phyloP scores from a whole-genome alignment of 2,113 vertebrate species.

The Cyprinodon variegatus region DNA sequence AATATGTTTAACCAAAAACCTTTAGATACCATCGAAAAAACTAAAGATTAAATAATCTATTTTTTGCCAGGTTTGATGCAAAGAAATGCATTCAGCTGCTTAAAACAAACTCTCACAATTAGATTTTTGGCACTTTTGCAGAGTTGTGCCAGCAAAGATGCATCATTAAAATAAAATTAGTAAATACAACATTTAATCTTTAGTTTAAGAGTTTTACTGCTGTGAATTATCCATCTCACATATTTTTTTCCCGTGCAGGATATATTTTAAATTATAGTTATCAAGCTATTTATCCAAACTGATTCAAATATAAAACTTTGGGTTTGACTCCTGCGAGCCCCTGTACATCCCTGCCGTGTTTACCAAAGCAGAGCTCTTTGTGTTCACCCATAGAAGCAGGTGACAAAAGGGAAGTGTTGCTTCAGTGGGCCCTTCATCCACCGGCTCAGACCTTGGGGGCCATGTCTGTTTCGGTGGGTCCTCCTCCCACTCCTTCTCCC shows the following conservation, averaged over 20 bases:
- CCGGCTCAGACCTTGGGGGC: slow-evolving; percentile 34
- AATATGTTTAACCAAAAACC: background rate
- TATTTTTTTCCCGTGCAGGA: background rate
- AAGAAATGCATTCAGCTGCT: background rate
- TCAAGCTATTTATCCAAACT: background rate
- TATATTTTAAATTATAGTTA: background rate
- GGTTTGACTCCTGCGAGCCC: background rate
- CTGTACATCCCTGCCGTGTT: slow-evolving; percentile 15
- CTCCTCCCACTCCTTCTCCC: slow-evolving; percentile 34
- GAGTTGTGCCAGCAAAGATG: background rate
- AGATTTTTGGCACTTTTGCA: background rate
- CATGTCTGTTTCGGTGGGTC: slow-evolving; percentile 43
- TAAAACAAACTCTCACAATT: background rate
- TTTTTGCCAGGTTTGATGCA: background rate
- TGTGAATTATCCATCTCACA: background rate
- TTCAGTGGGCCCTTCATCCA: slow-evolving; percentile 51
- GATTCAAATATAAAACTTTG: background rate
- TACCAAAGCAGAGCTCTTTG: slow-evolving; percentile 20
- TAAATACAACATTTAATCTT: background rate
- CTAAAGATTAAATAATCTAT: background rate
- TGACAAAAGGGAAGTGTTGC: slow-evolving; percentile 39
- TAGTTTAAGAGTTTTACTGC: background rate
- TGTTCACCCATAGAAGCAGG: slow-evolving; percentile 34
- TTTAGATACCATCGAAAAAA: background rate
- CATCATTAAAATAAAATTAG: background rate